Base-by-base conservation (phyloP, 2,797 vertebrate genomes). In the Cossypha niveicapilla region DNA sequence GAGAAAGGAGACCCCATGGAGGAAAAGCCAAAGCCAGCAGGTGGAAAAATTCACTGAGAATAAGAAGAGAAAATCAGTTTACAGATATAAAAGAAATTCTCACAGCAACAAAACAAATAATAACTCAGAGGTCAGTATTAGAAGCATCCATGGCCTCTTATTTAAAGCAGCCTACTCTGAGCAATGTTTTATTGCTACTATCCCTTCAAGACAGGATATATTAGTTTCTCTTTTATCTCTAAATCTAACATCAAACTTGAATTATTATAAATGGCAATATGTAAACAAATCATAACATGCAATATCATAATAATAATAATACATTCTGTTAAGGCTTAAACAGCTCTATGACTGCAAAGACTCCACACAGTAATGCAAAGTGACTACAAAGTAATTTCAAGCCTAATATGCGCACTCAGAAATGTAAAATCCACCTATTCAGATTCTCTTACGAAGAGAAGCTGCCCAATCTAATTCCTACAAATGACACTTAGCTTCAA, bases 301-400 rank as follows among this genome's bases (percentile, higher is more conserved):
- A 77, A 54, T 58, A 50, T n/a, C n/a, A 70, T 42, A 5, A 42
- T 39, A 24, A 42, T 44, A 24, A 81, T 44, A 86, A 72, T n/a
- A 72, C 60, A 2, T 79, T 89, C 25, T 54, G 14, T 71, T 56
- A 54, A 53, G 45, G 44, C 25, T 94, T 82, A 54, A 95, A 67
- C 23, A 82, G 71, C 13, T 30, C 39, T 65, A 6, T 56, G 48
- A 47, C 50, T 82, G 71, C 18, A 5, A 77, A 88, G 56, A 54
- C 28, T 37, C 48, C 56, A 77, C 5, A 67, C 5, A 74, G 24
- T 85, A 78, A 76, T 53, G 24, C 12, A 25, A 82, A 94, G 58
- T 51, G 68, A 79, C 79, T 76, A 79, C 50, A 65, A 83, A 92
- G 71, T 88, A 39, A 96, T 89, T 94, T 87, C 11, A 23, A 94